Evolutionary conservation across 2,113 vertebrate genomes (phyloP), one percentile per base, ranked within the genome.

Genomic region (Cichladusa arquata): DNA sequence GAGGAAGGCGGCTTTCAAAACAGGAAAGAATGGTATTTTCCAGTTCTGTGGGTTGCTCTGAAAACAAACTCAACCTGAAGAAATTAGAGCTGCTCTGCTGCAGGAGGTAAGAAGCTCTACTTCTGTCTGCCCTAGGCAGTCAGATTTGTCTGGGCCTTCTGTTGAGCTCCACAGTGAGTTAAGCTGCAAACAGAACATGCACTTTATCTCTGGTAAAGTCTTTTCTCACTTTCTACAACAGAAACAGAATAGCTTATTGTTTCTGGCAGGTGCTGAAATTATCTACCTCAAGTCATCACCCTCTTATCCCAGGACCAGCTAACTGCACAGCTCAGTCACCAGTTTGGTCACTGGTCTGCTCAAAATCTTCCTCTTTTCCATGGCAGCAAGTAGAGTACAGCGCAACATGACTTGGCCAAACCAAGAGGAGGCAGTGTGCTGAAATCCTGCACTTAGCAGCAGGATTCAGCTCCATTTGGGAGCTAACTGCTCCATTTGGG

Each of bases 231-330:
- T 80, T 51, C 50, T 70, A 51, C 56, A 86, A 56, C 25, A 81
- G 82, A 86, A 78, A 26, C 67, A 66, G 31, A 92, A 84, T 5
- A 90, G 60, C 26, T 95, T 83, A 88, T 48, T 92, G 83, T 36
- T 95, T 81, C 73, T 84, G 88, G 47, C 56, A 91, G 40, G 79
- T 79, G 69, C 36, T 81, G 91, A 89, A 93, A 74, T 33, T 34
- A 93, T 81, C 71, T 51, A 67, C 57, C 36, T 60, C 48, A 93
- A 82, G 57, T 51, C 54, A 88, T 29, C 9, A 34, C 3, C 48
- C 62, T 84, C 54, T 90, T 69, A 67, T 57, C 53, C 50, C 48
- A 85, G 62, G 50, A 60, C 16, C 50, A 88, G 23, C 38, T 67
- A 76, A 85, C 6, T 40, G 40, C 48, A 80, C 36, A 47, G 78